These are phyloP conservation scores for Caenorhabditis panamensis DNA, from an alignment of 2,888 invertebrate genomes.

Conservation along the genomic window DNA sequence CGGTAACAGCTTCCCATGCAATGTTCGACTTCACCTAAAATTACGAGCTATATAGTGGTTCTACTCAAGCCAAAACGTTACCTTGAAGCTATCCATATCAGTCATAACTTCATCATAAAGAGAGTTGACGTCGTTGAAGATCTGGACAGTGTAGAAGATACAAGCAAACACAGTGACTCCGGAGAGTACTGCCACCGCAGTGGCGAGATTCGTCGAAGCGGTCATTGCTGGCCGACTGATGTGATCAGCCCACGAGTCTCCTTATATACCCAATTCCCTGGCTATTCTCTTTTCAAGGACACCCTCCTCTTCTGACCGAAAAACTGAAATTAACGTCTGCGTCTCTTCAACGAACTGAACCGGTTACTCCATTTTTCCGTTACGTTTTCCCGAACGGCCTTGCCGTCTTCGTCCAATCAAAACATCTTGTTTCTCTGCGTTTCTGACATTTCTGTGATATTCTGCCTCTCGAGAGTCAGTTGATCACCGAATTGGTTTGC, in stretches of 20 bases:
- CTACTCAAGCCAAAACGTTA: neutral
- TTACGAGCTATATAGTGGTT: neutral
- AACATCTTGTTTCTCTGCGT: conserved; percentile 40
- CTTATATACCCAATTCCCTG: conserved; percentile 24
- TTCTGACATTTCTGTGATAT: neutral
- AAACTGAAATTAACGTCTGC: conserved; percentile 32
- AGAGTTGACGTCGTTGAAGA: conserved; percentile 66
- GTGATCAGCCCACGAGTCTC: neutral
- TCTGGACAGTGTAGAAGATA: conserved; percentile 46
- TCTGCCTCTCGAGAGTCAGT: conserved; percentile 9
- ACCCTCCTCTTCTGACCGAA: conserved; percentile 13
- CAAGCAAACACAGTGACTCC: conserved; percentile 53
- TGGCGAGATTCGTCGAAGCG: conserved; percentile 52
- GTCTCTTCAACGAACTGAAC: conserved; percentile 14
- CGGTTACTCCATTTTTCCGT: conserved; percentile 16
- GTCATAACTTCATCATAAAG: conserved; percentile 58
- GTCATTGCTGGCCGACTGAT: conserved; percentile 43
- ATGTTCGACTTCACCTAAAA: conserved; percentile 54
- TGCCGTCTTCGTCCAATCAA: conserved; percentile 35
- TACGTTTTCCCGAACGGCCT: conserved; percentile 42
- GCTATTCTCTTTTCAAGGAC: conserved; percentile 25
- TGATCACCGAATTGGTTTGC: conserved; percentile 28
- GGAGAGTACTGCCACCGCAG: conserved; percentile 47
- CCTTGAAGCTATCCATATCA: conserved; percentile 63
- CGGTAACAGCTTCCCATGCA: conserved; percentile 55